Percentiles rank a stretch among this genome's conserved stretches.
Conservation (phyloP, 2,797 vertebrate genomes). For the Lateolabrax maculatus region DNA sequence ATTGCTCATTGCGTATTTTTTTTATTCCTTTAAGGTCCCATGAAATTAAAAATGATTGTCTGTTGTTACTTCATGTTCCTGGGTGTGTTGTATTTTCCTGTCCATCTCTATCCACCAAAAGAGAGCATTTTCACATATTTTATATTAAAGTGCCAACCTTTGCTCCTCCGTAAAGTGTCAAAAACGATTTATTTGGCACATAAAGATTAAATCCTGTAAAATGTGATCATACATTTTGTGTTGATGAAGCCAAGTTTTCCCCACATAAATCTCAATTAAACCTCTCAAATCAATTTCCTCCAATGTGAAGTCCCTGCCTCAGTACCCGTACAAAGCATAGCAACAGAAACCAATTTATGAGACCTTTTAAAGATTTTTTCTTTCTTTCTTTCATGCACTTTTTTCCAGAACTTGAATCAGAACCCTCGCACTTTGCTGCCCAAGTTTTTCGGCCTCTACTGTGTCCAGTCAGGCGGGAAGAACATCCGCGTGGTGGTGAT, state of each 20-base stretch:
- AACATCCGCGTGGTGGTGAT: slow-evolving; percentile 98
- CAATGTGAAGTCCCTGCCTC: not conserved
- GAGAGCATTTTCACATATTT: not conserved
- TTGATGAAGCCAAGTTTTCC: no score
- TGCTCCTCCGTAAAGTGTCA: not conserved
- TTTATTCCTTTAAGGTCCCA: not conserved
- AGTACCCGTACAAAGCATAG: no score
- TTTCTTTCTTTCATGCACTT: not conserved
- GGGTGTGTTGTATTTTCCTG: not conserved
- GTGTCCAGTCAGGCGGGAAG: slow-evolving; percentile 97
- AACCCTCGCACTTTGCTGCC: slow-evolving; percentile 97
- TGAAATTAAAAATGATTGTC: not conserved
- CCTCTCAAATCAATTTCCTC: not conserved
- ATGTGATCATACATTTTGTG: no score
- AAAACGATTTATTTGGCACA: not conserved
- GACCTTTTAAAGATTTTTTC: not conserved
- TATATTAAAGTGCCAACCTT: not conserved
- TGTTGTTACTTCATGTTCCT: not conserved
- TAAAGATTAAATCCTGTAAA: no score
- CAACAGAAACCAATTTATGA: no score
- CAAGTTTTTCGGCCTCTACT: slow-evolving; percentile 99
- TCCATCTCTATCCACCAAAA: not conserved
- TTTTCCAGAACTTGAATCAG: slow-evolving; percentile 96
- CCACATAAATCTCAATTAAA: no score
- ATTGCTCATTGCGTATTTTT: not conserved